Evolutionary conservation across 2,113 vertebrate species (phyloP), one percentile per base, ranked within the genome.

Genomic region (Diphyllodes magnificus): DNA sequence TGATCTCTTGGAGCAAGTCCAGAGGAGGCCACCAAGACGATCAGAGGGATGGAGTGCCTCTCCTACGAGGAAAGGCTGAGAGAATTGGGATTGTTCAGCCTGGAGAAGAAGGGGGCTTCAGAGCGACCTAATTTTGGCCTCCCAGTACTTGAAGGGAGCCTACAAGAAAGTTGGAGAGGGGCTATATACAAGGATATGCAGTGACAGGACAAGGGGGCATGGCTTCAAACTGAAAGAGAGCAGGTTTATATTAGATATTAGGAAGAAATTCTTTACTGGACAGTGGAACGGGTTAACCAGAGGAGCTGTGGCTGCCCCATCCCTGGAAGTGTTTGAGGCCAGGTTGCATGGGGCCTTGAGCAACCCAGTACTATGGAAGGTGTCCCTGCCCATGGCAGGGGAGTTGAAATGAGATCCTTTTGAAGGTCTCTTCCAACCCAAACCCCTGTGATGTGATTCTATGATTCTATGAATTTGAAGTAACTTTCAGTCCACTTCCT

Each of bases 1-100:
- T 0, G 4, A 31, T 1, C 2, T 37, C 17, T 7, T 35, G 11
- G 9, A 51, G 2, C 1, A 1, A 51, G 31, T 23, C 45, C 37
- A 59, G 37, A 44, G 9, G 22, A 23, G 18, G 37, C 4, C 53
- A 37, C 22, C 33, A 37, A 33, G 33, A 22, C 18, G 18, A 44
- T 60, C 3, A 77, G 39, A 45, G 4, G 12, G 18, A 18, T 44
- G 33, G 12, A 23, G 8, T 4, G 45, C 4, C 22, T 69, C 45
- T 53, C 19, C 27, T 24, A 2, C 0, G 1, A 53, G 19, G 45
- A 61, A 44, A n/a, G 7, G 19, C 10, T 45, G 12, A 51, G 23
- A n/a, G 9, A 54, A 54, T 5, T 28, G 28, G 2, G 19, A 20
- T 30, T 22, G 3, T 45, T 78, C 39, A 47, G 15, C 28, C n/a